These are phyloP conservation scores for Anthoscopus minutus DNA, from an alignment of 2,113 vertebrate genomes.

Conservation along the genomic window DNA sequence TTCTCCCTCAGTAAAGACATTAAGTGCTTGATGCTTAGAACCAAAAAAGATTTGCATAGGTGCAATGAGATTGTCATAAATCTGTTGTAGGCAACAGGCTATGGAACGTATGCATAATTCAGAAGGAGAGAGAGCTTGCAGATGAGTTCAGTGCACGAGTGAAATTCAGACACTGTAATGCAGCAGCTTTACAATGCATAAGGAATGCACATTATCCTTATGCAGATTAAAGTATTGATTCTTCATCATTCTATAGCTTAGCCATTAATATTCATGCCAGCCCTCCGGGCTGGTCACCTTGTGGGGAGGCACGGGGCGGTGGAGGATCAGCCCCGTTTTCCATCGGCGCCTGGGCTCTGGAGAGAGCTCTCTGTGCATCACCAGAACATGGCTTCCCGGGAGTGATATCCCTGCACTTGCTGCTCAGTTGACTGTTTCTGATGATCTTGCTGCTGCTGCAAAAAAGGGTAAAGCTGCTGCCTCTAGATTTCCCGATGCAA, in stretches of 20 bases:
- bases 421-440: conserved; percentile 51
- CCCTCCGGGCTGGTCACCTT: conserved; percentile 4
- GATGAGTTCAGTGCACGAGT: background rate
- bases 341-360: background rate
- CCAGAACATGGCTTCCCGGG: conserved; percentile 33
- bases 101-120: conserved; percentile 53
- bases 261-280: conserved; percentile 1
- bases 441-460: conserved; percentile 48
- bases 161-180: conserved; percentile 16
- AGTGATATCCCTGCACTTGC: conserved; percentile 3
- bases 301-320: accelerated
- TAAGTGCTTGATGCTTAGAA: conserved; percentile 41
- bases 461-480: conserved; percentile 44
- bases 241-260: background rate
- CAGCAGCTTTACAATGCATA: background rate
- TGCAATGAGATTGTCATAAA: conserved; percentile 52
- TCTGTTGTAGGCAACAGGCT: conserved; percentile 54
- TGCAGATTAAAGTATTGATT: conserved; percentile 44
- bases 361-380: background rate
- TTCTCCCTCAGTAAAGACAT: conserved; percentile 34
- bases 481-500: conserved; percentile 58
- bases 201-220: background rate
- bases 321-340: background rate
- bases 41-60: conserved; percentile 51
- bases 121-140: conserved; percentile 13